Evolutionary conservation across 2,113 vertebrate genomes (phyloP), one percentile per base, ranked within the genome.

Genomic region (Cinclus mexicanus): DNA sequence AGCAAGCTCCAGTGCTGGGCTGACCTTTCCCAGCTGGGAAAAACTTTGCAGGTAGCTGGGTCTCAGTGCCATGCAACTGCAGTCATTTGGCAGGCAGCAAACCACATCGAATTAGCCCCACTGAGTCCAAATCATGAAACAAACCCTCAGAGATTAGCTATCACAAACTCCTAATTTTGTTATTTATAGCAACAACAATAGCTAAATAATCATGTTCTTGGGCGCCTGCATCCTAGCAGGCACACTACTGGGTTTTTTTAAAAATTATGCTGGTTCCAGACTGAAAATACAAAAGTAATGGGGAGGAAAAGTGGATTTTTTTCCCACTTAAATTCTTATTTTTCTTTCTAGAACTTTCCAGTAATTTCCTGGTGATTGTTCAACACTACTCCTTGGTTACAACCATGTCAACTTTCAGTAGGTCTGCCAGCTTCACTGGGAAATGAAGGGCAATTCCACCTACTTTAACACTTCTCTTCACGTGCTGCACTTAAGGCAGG

Each of bases 281-380:
- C 15, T 64, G 28, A 87, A 92, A 79, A 28, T 41, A 24, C 13
- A 42, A 22, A 29, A 63, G 35, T 6, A 89, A 33, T 3, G 72
- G 22, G 8, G 14, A 56, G 16, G 50, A 56, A 71, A 76, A 1
- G 1, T 12, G 1, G 0, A 3, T 0, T 9, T 52, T 9, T 83
- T 60, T 52, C 26, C 6, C 28, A 7, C 55, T 75, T 44, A 50
- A 70, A 61, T 24, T 37, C 2, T 2, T 35, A 2, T 14, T 92
- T 63, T 59, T 55, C 12, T 35, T 77, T 46, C 33, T 39, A 75
- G 35, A 59, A 41, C 19, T 78, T 78, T 87, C 21, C 35, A 68
- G 18, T 5, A 71, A 35, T 37, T 74, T 74, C 24, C 10, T 59
- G 46, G 35, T 41, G 71, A 21, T 33, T 55, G 28, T 39, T 57